Conservation (phyloP, 1,140 invertebrate genomes). For the Rhyzopertha dominica region DNA sequence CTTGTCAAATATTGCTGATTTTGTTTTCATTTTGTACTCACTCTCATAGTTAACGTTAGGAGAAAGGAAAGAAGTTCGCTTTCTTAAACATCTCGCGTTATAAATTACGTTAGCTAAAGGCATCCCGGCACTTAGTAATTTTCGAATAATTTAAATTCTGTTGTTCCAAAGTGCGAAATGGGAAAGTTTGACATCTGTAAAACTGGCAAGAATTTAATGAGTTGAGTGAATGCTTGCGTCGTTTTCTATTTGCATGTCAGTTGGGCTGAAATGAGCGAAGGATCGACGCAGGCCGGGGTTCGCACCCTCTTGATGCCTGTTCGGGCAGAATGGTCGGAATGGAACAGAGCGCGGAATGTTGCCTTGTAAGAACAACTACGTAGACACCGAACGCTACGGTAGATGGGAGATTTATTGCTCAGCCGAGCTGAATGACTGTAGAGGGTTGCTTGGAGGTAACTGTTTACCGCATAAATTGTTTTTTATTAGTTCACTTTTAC, state of each 20-base stretch:
- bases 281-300: conserved; percentile 24
- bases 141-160: no score
- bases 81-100: no score
- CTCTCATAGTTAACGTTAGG: no score
- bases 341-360: conserved; percentile 18
- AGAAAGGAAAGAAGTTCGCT: no score
- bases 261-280: conserved; percentile 37
- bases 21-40: no score
- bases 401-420: conserved; percentile 35
- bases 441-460: conserved; percentile 37
- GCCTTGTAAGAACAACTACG: conserved; percentile 15
- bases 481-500: conserved; percentile 35
- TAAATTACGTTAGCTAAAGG: no score
- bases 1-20: no score
- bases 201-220: conserved; percentile 38
- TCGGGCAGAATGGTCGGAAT: conserved; percentile 16
- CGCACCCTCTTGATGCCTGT: conserved; percentile 19
- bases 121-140: no score
- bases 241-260: conserved; percentile 41
- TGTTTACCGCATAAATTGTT: conserved; percentile 38
- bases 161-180: no score
- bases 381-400: conserved; percentile 20
- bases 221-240: conserved; percentile 33
- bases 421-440: conserved; percentile 34
- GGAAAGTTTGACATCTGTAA: conserved; percentile 28